Evolutionary conservation across 2,888 invertebrate species (phyloP), one percentile per base, ranked within the genome.

Genomic region (Blastobasis adustella): DNA sequence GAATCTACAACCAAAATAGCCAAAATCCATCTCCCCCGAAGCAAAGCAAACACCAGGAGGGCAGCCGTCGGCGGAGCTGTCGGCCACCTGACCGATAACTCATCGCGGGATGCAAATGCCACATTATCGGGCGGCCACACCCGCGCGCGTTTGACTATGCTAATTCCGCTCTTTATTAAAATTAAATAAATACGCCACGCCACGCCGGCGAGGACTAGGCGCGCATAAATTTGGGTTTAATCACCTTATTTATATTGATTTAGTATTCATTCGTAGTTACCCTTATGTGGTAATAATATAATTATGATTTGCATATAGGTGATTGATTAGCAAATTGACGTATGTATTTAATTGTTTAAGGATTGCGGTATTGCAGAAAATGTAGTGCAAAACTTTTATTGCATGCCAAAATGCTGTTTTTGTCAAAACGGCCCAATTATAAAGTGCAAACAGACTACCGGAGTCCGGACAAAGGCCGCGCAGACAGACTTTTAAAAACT

Each of bases 101-200:
- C 81, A 80, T 67, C 64, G 68, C 56, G 49, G 59, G 73, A 83
- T 84, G 82, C 82, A 79, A 82, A 82, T 77, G 68, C 58, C 62
- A 67, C 70, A 85, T 84, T 86, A 86, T 86, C 86, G 70, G 79
- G 59, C 49, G 45, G 58, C 59, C 74, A 67, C 84, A 82, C 76
- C 69, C 78, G 69, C 65, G 61, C 56, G 54, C 59, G 76, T 70
- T 75, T 72, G 76, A 64, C 67, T 80, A 82, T 84, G 83, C 79
- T 77, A 85, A 86, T 83, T 66, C 57, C 57, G 54, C 60, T 73
- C 76, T 78, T 79, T 85, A 82, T 84, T 86, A 82, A 86, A 87
- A 83, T 84, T 83, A 82, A 82, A 84, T 83, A 85, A 85, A 85
- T 82, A 81, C 23, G 23, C 23, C 23, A 23, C 49, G 56, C 59